Percentiles rank a stretch among this genome's conserved stretches.
Conservation (phyloP, 2,888 invertebrate genomes). For the Melinopterus prodromus region DNA sequence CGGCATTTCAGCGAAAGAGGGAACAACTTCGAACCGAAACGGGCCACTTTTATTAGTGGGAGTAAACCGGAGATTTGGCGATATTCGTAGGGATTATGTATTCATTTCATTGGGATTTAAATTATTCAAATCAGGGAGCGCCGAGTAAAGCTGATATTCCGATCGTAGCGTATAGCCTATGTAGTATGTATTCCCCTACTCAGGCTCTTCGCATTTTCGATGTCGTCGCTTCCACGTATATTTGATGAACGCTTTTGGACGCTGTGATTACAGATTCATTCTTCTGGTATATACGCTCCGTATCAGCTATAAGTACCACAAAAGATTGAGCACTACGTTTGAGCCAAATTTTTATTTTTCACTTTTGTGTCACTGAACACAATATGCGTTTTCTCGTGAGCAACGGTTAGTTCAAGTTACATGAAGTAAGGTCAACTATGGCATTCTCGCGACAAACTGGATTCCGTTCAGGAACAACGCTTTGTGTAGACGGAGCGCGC, state of each 20-base stretch:
- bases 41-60: neutral
- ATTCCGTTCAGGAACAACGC: no score
- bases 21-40: slow-evolving; percentile 4
- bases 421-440: no score
- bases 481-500: no score
- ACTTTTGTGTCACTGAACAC: no score
- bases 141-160: neutral
- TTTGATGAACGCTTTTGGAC: neutral
- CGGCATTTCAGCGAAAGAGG: neutral
- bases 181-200: neutral
- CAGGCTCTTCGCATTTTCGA: neutral
- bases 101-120: slow-evolving; percentile 4
- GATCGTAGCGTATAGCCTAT: neutral
- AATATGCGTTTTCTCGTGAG: no score
- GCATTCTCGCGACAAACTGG: no score
- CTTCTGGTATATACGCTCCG: neutral
- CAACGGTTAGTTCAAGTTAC: no score
- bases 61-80: slow-evolving; percentile 4
- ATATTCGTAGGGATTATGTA: neutral
- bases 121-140: neutral
- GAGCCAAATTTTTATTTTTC: no score
- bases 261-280: neutral
- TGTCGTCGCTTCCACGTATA: neutral
- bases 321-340: no score
- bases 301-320: neutral